Base-by-base conservation (phyloP, 2,888 invertebrate species). In the Diaperis boleti region DNA sequence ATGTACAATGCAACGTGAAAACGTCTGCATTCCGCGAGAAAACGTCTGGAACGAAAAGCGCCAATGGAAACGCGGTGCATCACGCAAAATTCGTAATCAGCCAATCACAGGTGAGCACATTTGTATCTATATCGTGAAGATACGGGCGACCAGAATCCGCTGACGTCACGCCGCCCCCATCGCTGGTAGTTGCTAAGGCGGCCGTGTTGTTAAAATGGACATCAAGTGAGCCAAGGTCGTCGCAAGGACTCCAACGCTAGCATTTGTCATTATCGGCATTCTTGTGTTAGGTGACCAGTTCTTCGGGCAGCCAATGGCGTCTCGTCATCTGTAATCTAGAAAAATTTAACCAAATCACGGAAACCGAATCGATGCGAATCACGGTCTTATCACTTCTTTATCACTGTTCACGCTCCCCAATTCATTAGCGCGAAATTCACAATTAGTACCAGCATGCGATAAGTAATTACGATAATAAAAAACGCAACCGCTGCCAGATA, bases 141-240 rank as follows among this genome's bases (percentile, higher is more conserved):
- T 33, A 20, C 35, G 22, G 45, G 67, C 66, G 64, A 67, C 64
- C 69, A 67, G 64, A 68, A 72, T 69, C 57, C 31, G 64, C 61
- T 74, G 75, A 75, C 73, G 75, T 75, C 75, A 75, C 66, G 29
- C 67, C 72, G 73, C 72, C 75, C 73, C 74, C 72, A 67, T 73
- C 67, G 59, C 54, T 67, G 62, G 52, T 52, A 57, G 72, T 72
- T 71, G 71, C 71, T 69, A 71, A 70, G 71, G 68, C 68, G 66
- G 69, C 44, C 66, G 60, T 65, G 65, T 52, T 59, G 67, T 70
- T 71, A 67, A 71, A 71, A 71, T 69, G 69, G 70, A 68, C 69
- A 69, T 71, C 69, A 69, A 68, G 69, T 70, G 67, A 72, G 69
- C 70, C 72, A 72, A 72, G 72, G 72, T 72, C 72, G 72, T 61